Evolutionary conservation across 2,797 vertebrate genomes (phyloP), one percentile per base, ranked within the genome.

Genomic region (Peromyscus attwateri): DNA sequence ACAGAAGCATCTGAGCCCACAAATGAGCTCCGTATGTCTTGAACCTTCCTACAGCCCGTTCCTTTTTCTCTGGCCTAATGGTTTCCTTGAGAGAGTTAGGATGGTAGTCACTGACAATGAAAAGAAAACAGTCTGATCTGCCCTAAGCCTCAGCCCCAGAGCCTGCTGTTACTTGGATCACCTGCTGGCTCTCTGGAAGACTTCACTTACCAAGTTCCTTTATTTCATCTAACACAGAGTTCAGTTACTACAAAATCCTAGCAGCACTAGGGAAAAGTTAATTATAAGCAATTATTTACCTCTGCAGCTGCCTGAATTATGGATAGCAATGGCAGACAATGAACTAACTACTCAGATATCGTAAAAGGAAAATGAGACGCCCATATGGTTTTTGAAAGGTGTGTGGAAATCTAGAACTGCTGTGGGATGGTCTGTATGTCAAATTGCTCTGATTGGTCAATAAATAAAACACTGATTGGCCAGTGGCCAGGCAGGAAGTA

Each of bases 21-120:
- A 68, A 60, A 60, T 13, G 37, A 75, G 17, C 16, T 43, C 68
- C 0, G 0, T 31, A 17, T 1, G 34, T 46, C 91, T 64, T 75
- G 55, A 82, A 60, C 40, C 23, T 25, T 29, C 19, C 49, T 17
- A 52, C 46, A 27, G 68, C 27, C 16, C 14, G 34, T 55, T 52
- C 75, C 31, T 81, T 66, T 70, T 87, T 25, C 66, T 75, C 31
- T n/a, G 73, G 25, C 11, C 87, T 31, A 27, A 34, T 52, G 34
- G 49, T 82, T 91, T 87, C 71, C 34, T 75, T 75, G 88, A 91
- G 77, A 96, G 62, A 43, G 66, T 81, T 2, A 66, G 60, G 9
- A 31, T 40, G 8, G 40, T 17, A 37, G 71, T 27, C 14, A 87
- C 31, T 40, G 40, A 12, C 73, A 87, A 81, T 25, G 34, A 83